Percentiles rank a stretch among this genome's conserved stretches.
phyloP scores from a whole-genome alignment of 1,140 invertebrate genomes.

The Tetranychus cinnabarinus region DNA sequence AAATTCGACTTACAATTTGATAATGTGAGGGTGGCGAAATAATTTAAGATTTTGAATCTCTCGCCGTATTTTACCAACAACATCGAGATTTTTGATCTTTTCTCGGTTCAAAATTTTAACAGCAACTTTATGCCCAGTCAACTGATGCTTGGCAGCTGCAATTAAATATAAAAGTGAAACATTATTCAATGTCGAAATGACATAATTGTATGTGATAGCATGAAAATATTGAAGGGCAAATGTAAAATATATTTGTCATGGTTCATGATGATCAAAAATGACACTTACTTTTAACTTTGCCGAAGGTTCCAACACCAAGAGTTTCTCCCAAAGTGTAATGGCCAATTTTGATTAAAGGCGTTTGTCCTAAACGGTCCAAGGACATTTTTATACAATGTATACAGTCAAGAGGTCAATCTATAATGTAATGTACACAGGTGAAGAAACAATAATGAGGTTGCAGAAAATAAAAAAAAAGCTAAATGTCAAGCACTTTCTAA shows the following conservation, averaged over 20 bases:
- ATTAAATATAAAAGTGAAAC: conserved; percentile 11
- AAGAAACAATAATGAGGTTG: too few species aligned
- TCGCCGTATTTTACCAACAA: conserved; percentile 89
- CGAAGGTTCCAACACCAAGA: conserved; percentile 73
- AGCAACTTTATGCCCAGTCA: conserved; percentile 94
- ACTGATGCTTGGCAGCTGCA: conserved; percentile 78
- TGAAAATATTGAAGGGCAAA: background rate
- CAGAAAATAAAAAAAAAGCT: too few species aligned
- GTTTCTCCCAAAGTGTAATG: conserved; percentile 74
- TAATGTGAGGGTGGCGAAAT: conserved; percentile 97
- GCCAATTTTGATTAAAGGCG: conserved; percentile 68
- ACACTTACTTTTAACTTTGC: conserved; percentile 65
- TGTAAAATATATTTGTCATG: background rate
- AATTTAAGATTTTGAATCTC: conserved; percentile 98
- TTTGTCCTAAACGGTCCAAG: background rate
- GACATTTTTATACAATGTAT: too few species aligned
- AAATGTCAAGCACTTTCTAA: too few species aligned
- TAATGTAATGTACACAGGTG: too few species aligned
- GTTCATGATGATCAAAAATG: background rate
- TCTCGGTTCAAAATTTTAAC: conserved; percentile 96
- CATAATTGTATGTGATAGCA: background rate
- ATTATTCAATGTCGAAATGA: background rate
- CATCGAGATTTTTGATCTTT: conserved; percentile 96
- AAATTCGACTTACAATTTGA: conserved; percentile 61
- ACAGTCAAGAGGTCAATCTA: too few species aligned